phyloP scores from a whole-genome alignment of 64 coral and sea anemone genomes.

The Montipora efflorescens region DNA sequence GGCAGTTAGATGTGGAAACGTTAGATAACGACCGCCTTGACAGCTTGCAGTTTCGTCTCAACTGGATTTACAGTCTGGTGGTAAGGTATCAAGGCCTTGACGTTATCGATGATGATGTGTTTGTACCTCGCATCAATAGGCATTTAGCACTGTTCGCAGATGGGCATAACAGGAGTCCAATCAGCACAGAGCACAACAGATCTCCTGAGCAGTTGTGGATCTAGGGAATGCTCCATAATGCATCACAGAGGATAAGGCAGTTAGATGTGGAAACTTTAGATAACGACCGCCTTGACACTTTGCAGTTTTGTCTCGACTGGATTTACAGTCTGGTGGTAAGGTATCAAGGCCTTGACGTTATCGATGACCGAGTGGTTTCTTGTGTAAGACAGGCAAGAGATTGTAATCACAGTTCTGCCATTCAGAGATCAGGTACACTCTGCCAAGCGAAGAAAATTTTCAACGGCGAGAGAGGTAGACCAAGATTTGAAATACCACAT shows the following conservation, averaged over 20 bases:
- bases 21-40: conserved; percentile 30
- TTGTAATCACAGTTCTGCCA: not conserved
- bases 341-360: not conserved
- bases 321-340: not conserved
- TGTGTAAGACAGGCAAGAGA: conserved; percentile 12
- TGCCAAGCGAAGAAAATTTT: not conserved
- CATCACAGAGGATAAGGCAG: not conserved
- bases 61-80: not conserved
- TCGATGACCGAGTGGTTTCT: conserved; percentile 14
- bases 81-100: conserved; percentile 11
- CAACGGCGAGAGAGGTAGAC: not conserved
- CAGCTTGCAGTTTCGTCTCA: conserved; percentile 13
- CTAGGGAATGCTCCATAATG: too few species aligned
- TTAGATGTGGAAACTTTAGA: conserved; percentile 31
- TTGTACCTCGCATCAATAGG: too few species aligned
- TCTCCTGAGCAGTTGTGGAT: too few species aligned
- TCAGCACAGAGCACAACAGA: too few species aligned
- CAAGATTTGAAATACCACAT: not conserved
- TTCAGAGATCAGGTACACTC: not conserved
- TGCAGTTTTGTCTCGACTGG: conserved; percentile 18
- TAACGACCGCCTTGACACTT: conserved; percentile 17
- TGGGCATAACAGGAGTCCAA: too few species aligned
- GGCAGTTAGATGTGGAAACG: not conserved
- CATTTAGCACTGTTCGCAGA: too few species aligned
- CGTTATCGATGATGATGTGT: not conserved